These are phyloP conservation scores for Macrosteles quadrilineatus DNA, from an alignment of 1,140 invertebrate genomes.

Conservation along the genomic window DNA sequence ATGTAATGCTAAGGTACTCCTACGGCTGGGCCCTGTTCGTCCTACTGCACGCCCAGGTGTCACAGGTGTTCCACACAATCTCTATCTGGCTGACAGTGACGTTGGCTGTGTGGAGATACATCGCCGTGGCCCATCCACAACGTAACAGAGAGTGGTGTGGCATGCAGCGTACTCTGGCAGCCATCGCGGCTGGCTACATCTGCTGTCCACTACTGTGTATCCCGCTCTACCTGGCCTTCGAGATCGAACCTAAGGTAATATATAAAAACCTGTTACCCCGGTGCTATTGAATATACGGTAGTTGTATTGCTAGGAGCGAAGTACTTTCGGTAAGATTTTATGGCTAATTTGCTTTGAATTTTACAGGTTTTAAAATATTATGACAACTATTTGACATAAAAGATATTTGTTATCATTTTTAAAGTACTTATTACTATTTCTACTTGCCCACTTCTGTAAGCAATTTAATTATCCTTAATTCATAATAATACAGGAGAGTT, in stretches of 20 bases:
- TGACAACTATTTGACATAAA: no score
- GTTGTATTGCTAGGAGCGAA: no score
- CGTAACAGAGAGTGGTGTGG: constrained; percentile 76
- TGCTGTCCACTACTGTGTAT: constrained; percentile 83
- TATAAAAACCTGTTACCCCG: no score
- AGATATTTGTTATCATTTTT: no score
- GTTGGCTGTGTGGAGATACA: constrained; percentile 89
- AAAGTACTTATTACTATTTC: no score
- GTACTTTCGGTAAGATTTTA: no score
- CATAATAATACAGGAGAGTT: no score
- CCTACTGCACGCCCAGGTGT: constrained; percentile 81
- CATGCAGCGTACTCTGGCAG: constrained; percentile 66
- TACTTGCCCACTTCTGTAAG: no score
- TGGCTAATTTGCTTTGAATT: no score
- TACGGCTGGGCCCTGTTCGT: constrained; percentile 73
- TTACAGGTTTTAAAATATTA: no score
- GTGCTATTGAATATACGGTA: no score
- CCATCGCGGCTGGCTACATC: constrained; percentile 78
- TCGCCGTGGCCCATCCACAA: constrained; percentile 82
- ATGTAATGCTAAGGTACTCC: neutral
- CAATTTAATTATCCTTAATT: no score
- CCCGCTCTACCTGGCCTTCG: constrained; percentile 75
- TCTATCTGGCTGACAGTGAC: constrained; percentile 91
- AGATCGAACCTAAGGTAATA: constrained; percentile 52
- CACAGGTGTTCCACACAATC: constrained; percentile 85